Evolutionary conservation across 2,113 vertebrate species (phyloP).

Genomic region (Desmodus rotundus): DNA sequence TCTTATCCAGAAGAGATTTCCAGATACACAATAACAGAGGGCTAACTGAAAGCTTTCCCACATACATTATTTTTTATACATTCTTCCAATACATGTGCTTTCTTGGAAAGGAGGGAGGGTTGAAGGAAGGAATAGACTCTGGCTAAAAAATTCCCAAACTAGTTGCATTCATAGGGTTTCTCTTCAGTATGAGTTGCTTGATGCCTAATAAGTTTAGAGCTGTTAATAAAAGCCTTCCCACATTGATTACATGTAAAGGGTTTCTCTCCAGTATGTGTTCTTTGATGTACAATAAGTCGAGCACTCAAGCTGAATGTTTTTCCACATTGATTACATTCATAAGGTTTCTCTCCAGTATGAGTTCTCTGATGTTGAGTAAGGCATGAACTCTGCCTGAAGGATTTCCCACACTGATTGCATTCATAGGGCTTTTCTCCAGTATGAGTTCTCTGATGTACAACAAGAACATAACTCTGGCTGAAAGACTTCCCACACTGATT

Average conservation of each 20-base stretch:
- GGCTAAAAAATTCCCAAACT: background rate
- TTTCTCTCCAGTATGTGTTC: slow-evolving; percentile 73
- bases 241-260: slow-evolving; percentile 70
- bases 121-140: background rate
- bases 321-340: slow-evolving; percentile 70
- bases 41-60: background rate
- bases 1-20: background rate
- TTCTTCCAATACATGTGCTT: background rate
- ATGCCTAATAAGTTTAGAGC: slow-evolving; percentile 69
- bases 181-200: slow-evolving; percentile 68
- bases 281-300: slow-evolving; percentile 69
- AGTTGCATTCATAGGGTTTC: slow-evolving; percentile 39
- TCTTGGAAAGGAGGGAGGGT: background rate
- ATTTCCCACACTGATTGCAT: slow-evolving; percentile 61
- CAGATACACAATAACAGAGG: background rate
- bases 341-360: slow-evolving; percentile 74
- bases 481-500: slow-evolving; percentile 74
- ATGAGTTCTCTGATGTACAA: slow-evolving; percentile 71
- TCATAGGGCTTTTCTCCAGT: slow-evolving; percentile 71
- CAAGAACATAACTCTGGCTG: slow-evolving; percentile 73
- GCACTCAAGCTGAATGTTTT: slow-evolving; percentile 68
- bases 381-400: slow-evolving; percentile 69
- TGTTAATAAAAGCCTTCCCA: slow-evolving; percentile 75
- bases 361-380: slow-evolving; percentile 72
- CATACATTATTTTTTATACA: background rate